These are phyloP conservation scores for Rousettus madagascariensis DNA, from an alignment of 2,797 vertebrate species.

Conservation along the genomic window DNA sequence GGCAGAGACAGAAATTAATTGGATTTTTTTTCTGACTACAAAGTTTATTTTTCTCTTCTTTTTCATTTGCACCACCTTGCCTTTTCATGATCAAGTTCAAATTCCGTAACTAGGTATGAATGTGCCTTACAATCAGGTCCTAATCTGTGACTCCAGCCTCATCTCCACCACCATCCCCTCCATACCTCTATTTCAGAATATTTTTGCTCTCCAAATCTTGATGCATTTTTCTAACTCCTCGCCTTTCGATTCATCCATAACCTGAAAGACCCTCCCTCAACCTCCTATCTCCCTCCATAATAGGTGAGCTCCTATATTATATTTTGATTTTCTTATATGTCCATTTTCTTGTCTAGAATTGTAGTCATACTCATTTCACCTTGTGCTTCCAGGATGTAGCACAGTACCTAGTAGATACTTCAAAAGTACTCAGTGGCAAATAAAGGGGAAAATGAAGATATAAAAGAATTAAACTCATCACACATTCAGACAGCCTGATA, in stretches of 20 bases:
- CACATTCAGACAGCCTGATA: not conserved
- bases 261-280: not conserved
- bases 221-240: not conserved
- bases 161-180: not conserved
- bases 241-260: not conserved
- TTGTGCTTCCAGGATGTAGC: not conserved
- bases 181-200: not conserved
- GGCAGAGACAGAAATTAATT: not conserved
- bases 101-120: not conserved
- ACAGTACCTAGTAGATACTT: not conserved
- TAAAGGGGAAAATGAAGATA: not conserved
- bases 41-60: not conserved
- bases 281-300: not conserved
- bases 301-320: not conserved
- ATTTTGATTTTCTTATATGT: not conserved
- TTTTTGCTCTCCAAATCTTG: not conserved
- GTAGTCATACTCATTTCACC: not conserved
- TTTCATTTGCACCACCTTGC: not conserved
- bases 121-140: not conserved
- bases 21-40: not conserved
- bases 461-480: constrained; percentile 7
- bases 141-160: not conserved
- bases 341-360: not conserved
- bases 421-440: not conserved
- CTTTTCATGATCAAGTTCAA: not conserved